Evolutionary conservation across 2,797 vertebrate genomes (phyloP).

Genomic region (Phoeniculus purpureus): DNA sequence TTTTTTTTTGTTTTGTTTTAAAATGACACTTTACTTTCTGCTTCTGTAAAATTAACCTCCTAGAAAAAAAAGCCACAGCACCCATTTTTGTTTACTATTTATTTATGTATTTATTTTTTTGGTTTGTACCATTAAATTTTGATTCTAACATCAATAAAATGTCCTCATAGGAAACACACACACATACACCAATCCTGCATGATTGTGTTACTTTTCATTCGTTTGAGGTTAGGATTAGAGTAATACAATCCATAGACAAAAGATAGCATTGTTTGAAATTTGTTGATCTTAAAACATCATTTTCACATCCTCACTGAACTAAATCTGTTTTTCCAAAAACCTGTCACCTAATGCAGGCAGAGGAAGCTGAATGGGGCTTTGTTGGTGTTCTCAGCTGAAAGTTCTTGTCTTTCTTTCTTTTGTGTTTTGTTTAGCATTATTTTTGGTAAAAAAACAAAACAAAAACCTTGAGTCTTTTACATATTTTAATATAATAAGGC

Average conservation of each 20-base stretch:
- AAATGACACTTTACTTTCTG: not conserved
- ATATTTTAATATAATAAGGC: conserved; percentile 25
- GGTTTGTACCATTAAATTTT: not conserved
- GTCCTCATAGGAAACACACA: not conserved
- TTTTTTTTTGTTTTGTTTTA: no score
- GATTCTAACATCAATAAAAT: not conserved
- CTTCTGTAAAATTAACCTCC: not conserved
- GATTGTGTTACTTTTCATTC: conserved; percentile 26
- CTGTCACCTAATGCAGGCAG: not conserved
- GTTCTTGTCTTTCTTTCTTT: not conserved
- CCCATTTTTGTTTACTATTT: not conserved
- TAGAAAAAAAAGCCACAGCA: not conserved
- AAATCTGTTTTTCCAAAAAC: not conserved
- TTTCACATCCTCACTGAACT: not conserved
- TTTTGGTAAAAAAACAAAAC: not conserved
- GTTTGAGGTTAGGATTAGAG: conserved; percentile 17
- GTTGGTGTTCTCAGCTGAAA: not conserved
- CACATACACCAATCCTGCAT: not conserved
- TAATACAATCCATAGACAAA: conserved; percentile 5
- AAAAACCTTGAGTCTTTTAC: not conserved
- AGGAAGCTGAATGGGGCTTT: not conserved
- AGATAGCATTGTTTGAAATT: not conserved
- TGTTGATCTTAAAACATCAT: not conserved
- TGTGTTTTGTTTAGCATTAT: not conserved
- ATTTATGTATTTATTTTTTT: not conserved